These are phyloP conservation scores for Chrysolina oricalcia DNA, from an alignment of 2,888 invertebrate species.

Conservation along the genomic window DNA sequence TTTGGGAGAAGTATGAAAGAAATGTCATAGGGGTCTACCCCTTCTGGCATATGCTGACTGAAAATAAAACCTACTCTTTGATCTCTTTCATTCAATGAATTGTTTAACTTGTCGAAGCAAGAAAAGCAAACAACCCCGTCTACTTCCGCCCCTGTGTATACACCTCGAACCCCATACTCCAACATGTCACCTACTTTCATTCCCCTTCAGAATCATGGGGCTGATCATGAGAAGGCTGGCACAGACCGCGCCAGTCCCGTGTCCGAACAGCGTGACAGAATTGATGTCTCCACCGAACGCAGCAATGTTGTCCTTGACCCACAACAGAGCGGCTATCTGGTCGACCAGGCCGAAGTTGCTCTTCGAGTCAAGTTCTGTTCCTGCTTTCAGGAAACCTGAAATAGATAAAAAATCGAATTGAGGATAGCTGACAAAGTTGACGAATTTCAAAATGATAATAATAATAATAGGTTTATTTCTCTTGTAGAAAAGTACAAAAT, in stretches of 20 bases:
- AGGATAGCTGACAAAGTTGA: too few species aligned
- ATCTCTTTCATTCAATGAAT: too few species aligned
- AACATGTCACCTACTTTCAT: constrained; percentile 64
- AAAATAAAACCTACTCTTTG: too few species aligned
- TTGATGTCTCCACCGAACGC: constrained; percentile 92
- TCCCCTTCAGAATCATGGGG: constrained; percentile 79
- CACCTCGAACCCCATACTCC: background rate
- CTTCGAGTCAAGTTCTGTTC: constrained; percentile 81
- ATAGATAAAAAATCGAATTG: background rate
- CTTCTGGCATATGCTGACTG: too few species aligned
- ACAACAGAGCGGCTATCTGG: constrained; percentile 93
- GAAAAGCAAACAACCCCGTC: too few species aligned
- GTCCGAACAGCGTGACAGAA: constrained; percentile 93
- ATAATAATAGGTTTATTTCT: too few species aligned
- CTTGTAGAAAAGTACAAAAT: too few species aligned
- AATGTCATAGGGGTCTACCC: too few species aligned
- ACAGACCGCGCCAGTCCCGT: constrained; percentile 95
- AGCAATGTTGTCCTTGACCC: constrained; percentile 95
- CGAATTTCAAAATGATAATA: too few species aligned
- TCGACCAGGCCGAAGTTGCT: constrained; percentile 96
- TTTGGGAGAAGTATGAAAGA: too few species aligned
- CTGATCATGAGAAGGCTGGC: constrained; percentile 95
- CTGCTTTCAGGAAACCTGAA: constrained; percentile 71
- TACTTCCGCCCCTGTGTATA: background rate
- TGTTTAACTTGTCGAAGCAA: too few species aligned